Evolutionary conservation across 2,113 vertebrate species (phyloP), one percentile per base, ranked within the genome.

Genomic region (Nipponia nippon): DNA sequence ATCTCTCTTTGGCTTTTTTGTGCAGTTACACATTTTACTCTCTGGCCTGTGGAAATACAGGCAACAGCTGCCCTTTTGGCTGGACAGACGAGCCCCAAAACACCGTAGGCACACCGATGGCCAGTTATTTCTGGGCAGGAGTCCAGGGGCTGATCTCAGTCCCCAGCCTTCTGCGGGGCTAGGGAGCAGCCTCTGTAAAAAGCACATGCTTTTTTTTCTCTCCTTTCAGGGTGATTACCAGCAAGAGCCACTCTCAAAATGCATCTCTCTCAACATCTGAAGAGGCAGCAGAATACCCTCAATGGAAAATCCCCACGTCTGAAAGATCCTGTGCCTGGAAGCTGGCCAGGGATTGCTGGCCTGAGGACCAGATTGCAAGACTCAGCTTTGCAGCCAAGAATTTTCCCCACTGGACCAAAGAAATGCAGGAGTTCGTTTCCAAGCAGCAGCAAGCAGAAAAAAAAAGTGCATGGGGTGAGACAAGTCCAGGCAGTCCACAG

Each of bases 31-130:
- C 3, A 26, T 87, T 95, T 84, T 38, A 89, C 18, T 72, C 55
- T 89, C 38, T 59, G 46, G 38, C 23, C 83, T 84, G n/a, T 44
- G 66, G 77, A 93, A 85, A 65, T 20, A 69, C 1, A 85, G 61
- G 61, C 70, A 91, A 77, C 90, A 94, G 82, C 95, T 96, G 95
- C 81, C 90, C 84, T 93, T 93, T 75, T 85, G 84, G 87, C 93
- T 83, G 93, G 70, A 79, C 50, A 89, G 69, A 82, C 0, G 4
- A 95, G 65, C 55, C 89, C 82, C 91, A 93, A 91, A 95, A 61
- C 52, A 44, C 75, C 50, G 49, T 40, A 82, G 79, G 90, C 83
- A 87, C 32, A 88, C 66, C 75, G 56, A 50, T 19, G 82, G 89
- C 79, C 83, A 79, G 73, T 62, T 63, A 76, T 65, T 94, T 72